Evolutionary conservation across 2,888 invertebrate genomes (phyloP).

Genomic region (Hemicrepidius hirtus): DNA sequence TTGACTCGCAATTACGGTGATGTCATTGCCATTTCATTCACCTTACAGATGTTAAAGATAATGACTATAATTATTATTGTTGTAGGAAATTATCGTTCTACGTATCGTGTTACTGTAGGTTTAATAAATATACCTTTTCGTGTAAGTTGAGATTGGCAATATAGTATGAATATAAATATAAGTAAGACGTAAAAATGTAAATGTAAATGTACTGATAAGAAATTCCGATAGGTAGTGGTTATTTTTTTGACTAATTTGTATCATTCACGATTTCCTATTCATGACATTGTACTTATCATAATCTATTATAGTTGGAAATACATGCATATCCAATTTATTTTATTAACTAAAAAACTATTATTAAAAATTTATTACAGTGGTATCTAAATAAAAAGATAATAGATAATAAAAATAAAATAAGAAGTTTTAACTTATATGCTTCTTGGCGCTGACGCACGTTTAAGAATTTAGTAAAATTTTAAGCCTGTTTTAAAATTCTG

Average conservation of each 20-base stretch:
- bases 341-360: too few relatives aligned
- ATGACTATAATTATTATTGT: not conserved
- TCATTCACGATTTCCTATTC: not conserved
- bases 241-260: not conserved
- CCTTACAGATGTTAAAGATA: not conserved
- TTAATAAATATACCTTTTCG: not conserved
- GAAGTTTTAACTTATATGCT: too few relatives aligned
- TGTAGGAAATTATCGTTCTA: not conserved
- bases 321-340: too few relatives aligned
- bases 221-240: not conserved
- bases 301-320: too few relatives aligned
- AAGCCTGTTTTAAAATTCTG: not conserved
- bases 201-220: not conserved
- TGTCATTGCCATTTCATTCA: slow-evolving; percentile 11
- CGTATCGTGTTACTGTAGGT: not conserved
- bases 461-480: too few relatives aligned
- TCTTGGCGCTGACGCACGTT: too few relatives aligned
- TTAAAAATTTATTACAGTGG: too few relatives aligned
- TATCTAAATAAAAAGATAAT: too few relatives aligned
- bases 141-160: not conserved
- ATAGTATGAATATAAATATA: not conserved
- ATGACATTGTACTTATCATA: too few relatives aligned
- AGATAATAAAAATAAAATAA: too few relatives aligned
- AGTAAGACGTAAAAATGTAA: not conserved
- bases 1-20: slow-evolving; percentile 6